Evolutionary conservation across 2,113 vertebrate species (phyloP), one percentile per base, ranked within the genome.

Genomic region (Marcusenius ussheri): DNA sequence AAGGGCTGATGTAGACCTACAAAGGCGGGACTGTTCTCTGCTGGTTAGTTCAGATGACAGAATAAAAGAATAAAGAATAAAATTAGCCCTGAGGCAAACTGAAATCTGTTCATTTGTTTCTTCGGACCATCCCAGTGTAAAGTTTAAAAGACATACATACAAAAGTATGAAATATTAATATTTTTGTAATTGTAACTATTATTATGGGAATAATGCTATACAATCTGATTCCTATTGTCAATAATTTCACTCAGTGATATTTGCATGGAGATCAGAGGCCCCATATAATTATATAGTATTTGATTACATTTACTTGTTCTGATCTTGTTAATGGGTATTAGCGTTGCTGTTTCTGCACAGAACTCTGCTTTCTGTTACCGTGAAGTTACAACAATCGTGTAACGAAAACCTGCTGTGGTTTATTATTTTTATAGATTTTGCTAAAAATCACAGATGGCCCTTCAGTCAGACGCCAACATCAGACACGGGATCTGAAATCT

Each of bases 291-390:
- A 45, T 19, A 45, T 45, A 42, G 35, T 7, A 21, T 45, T 42
- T 45, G 13, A 42, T 83, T 21, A 31, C 27, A 24, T 31, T 9
- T 45, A 19, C 10, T 89, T 49, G 27, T 42, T 89, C 70, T 83
- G n/a, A 27, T 89, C 45, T 89, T 89, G 62, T 15, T 66, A 70
- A 66, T 58, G 35, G 87, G 24, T 46, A n/a, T n/a, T 66, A 83
- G 19, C 51, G 24, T 42, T 70, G 19, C 62, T 46, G 5, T 66
- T 88, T 66, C 58, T 62, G 24, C 58, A 42, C 53, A 46, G 42
- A 42, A 47, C 46, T 46, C 47, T n/a, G 66, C 27, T 42, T 31
- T 21, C 50, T 70, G 62, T 70, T 70, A 70, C 10, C 3, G n/a
- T 70, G 10, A 27, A 50, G 27, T 39, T 47, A 24, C 31, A n/a